Base-by-base conservation (phyloP, 2,888 invertebrate species). In the Caenorhabditis afra region DNA sequence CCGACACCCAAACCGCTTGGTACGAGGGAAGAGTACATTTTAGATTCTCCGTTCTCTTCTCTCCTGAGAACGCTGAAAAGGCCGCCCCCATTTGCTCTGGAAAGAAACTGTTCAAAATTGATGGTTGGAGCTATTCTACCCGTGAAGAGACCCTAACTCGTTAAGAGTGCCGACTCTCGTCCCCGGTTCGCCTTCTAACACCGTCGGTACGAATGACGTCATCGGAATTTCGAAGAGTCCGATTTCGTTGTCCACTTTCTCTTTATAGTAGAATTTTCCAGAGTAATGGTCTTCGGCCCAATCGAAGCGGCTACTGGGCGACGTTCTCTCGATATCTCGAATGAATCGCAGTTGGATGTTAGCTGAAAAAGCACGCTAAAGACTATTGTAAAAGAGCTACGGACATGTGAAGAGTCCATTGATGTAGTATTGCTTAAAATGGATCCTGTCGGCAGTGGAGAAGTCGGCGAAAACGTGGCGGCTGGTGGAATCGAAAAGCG, bases 261-360 rank as follows among this genome's bases (percentile, higher is more conserved):
- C 68, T 52, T 70, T 68, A 45, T 76, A 76, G 39, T 76, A 76
- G 47, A 76, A 62, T 45, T 68, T 75, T 53, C 49, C 35, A 7
- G 61, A 8, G 29, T 75, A 75, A 1, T 52, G 66, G 52, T 74
- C 74, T 52, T 74, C 74, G 2, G 59, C 49, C 74, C 74, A 74
- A 5, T 74, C 65, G 22, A 41, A 74, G 0, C 74, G 64, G n/a
- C 29, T 58, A 12, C 20, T 57, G n/a, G 57, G 47, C 16, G 71
- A 50, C 1, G n/a, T 3, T 14, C 16, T 18, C 8, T 16, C 10
- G 22, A 41, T 44, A 0, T 47, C 12, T 20, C 23, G 35, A 3
- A 41, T 3, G 41, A 41, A 41, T 11, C 11, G 11, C 41, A 11
- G 41, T 8, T 41, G 11, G 11, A 11, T 7, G 29, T 29, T 29